These are phyloP conservation scores for Semnopithecus entellus DNA, from an alignment of 2,113 vertebrate species.

Conservation along the genomic window DNA sequence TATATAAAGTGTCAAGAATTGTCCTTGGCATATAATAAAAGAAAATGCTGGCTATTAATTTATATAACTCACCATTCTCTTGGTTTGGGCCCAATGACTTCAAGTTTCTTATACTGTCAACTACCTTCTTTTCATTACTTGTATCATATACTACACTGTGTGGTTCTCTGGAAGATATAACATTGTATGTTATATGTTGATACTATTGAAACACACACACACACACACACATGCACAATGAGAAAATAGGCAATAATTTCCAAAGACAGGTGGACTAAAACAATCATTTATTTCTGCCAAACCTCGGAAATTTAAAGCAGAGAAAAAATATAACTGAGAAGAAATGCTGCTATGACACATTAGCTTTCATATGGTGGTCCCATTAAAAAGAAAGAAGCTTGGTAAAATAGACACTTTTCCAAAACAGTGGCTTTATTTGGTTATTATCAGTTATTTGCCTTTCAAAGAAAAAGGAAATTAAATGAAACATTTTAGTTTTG, in stretches of 20 bases:
- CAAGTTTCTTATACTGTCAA: slow-evolving; percentile 65
- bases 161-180: slow-evolving; percentile 81
- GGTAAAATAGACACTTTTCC: neutral
- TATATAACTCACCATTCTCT: slow-evolving; percentile 80
- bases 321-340: slow-evolving; percentile 40
- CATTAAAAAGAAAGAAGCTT: slow-evolving; percentile 31
- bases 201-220: slow-evolving; percentile 56
- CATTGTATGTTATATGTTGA: slow-evolving; percentile 65
- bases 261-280: slow-evolving; percentile 81
- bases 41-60: neutral
- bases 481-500: slow-evolving; percentile 10
- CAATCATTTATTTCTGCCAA: slow-evolving; percentile 72
- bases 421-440: neutral
- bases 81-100: slow-evolving; percentile 69
- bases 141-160: slow-evolving; percentile 48
- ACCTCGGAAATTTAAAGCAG: slow-evolving; percentile 68
- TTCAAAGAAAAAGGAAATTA: slow-evolving; percentile 48
- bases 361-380: slow-evolving; percentile 32
- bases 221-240: neutral
- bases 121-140: slow-evolving; percentile 58
- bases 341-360: slow-evolving; percentile 72
- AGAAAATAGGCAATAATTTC: slow-evolving; percentile 75
- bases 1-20: neutral
- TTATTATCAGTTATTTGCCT: neutral
- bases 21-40: neutral